Conservation (phyloP, 2,888 invertebrate genomes). For the Biston stratarius region DNA sequence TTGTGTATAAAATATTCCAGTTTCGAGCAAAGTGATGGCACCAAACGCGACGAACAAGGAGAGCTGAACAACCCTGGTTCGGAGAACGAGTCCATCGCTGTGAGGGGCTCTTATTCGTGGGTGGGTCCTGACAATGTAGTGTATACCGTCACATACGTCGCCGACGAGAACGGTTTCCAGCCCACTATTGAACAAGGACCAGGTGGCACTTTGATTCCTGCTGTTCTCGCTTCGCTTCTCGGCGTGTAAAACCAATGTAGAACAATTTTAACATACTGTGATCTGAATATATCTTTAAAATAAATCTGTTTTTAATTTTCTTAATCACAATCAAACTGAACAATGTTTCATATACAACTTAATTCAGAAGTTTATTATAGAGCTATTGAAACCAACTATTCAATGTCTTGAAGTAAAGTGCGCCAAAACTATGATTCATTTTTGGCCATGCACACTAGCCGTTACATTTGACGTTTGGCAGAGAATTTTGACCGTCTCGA, state of each 20-base stretch:
- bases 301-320: not conserved
- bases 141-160: constrained; percentile 81
- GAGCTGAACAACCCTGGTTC: constrained; percentile 80
- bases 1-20: constrained; percentile 51
- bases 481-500: too few relatives aligned
- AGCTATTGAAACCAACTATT: too few relatives aligned
- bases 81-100: constrained; percentile 81
- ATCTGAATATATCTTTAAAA: constrained; percentile 22
- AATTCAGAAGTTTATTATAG: too few relatives aligned
- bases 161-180: constrained; percentile 86
- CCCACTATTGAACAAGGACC: constrained; percentile 72
- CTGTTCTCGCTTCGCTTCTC: constrained; percentile 67
- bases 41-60: constrained; percentile 79
- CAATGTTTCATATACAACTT: too few relatives aligned
- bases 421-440: too few relatives aligned
- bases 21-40: constrained; percentile 84
- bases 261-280: constrained; percentile 19
- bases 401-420: too few relatives aligned
- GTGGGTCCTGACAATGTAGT: constrained; percentile 79
- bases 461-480: too few relatives aligned
- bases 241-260: constrained; percentile 44
- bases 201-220: constrained; percentile 62
- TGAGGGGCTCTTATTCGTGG: constrained; percentile 82
- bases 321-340: too few relatives aligned
- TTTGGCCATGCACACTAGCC: too few relatives aligned